Evolutionary conservation across 2,888 invertebrate species (phyloP), one percentile per base, ranked within the genome.

Genomic region (Macrophya alboannulata): DNA sequence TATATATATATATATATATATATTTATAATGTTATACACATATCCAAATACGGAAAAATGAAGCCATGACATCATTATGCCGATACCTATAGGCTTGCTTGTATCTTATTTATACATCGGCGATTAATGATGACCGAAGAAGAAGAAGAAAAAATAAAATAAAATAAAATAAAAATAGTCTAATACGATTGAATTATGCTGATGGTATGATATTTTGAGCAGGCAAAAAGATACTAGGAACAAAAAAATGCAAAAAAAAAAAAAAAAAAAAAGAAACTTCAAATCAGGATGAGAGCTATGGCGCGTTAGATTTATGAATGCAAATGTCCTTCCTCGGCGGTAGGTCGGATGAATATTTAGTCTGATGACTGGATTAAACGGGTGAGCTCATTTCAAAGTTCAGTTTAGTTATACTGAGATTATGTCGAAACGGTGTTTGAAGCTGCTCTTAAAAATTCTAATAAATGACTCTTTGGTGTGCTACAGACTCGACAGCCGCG

Each of bases 271-370:
- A 9, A 71, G 15, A 37, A 2, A 10, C 4, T 17, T 45, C 12
- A 5, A 74, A 45, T 45, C 62, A 12, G 62, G 4, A 45, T 12
- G 45, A 74, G 72, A 72, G 72, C n/a, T n/a, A 10, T 74, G 43
- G 45, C 74, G 74, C 45, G 74, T 21, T 45, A 25, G 21, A 45
- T 10, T 74, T 74, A 74, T 45, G 74, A 43, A 45, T 74, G 40
- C n/a, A 45, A 74, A 74, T 74, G 45, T 74, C n/a, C 45, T 25
- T 45, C 43, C 12, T 17, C 45, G 4, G 43, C 45, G 25, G 74
- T 45, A 74, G 74, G 74, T 74, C 74, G 45, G 45, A 74, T 74
- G 74, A 74, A 74, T 74, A 74, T 74, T 74, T 74, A 45, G 45
- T 21, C 74, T 74, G 74, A 45, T 45, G 74, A 74, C 25, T 45